phyloP scores from a whole-genome alignment of 2,113 vertebrate species.

The Tympanuchus pallidicinctus region DNA sequence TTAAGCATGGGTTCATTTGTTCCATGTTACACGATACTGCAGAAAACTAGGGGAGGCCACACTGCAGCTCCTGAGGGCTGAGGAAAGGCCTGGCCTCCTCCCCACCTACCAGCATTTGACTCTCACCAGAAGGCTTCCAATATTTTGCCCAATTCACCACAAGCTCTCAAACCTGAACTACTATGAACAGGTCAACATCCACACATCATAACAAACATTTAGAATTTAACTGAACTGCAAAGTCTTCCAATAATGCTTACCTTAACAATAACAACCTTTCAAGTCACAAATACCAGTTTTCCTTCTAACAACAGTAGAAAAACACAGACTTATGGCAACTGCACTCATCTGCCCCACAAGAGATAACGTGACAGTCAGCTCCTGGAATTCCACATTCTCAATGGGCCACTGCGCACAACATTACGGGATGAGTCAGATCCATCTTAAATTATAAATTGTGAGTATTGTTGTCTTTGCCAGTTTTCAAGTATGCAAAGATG shows the following conservation, averaged over 20 bases:
- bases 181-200: not conserved
- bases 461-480: not conserved
- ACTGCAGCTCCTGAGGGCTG: not conserved
- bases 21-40: not conserved
- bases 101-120: not conserved
- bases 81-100: not conserved
- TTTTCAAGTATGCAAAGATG: not conserved
- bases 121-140: not conserved
- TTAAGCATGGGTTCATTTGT: not conserved
- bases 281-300: constrained; percentile 40
- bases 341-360: not conserved
- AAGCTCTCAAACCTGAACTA: not conserved
- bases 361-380: constrained; percentile 10
- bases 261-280: constrained; percentile 18
- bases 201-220: not conserved
- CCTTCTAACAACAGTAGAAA: constrained; percentile 37
- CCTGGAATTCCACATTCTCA: not conserved
- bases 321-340: constrained; percentile 36
- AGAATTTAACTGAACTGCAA: constrained; percentile 33
- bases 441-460: not conserved
- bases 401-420: not conserved
- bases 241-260: not conserved
- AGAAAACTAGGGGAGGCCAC: not conserved
- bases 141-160: not conserved
- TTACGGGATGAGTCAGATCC: constrained; percentile 1